Percentiles rank a stretch among this genome's conserved stretches.
These are phyloP conservation scores for Bos javanicus DNA, from an alignment of 2,113 vertebrate genomes.

Conservation along the genomic window DNA sequence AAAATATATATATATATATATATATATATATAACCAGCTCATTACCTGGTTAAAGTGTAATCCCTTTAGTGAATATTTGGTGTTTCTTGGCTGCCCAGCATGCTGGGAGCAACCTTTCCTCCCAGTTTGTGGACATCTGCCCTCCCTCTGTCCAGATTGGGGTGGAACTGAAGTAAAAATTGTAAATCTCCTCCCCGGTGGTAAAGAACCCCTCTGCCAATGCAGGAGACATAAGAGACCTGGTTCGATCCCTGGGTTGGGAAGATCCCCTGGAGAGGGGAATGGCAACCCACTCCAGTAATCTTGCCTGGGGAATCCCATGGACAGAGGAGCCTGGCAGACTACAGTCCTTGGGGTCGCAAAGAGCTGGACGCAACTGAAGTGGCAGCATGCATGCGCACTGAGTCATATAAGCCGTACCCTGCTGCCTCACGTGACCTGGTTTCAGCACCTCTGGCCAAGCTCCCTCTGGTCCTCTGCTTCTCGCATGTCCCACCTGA, in stretches of 20 bases:
- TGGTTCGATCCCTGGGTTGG: background rate
- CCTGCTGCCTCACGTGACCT: background rate
- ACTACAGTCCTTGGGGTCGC: background rate
- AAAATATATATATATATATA: too few relatives aligned
- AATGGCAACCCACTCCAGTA: background rate
- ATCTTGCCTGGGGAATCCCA: background rate
- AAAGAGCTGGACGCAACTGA: background rate
- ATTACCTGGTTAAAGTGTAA: background rate
- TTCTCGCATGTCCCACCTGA: accelerated
- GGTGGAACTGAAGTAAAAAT: background rate
- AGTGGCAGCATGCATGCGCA: background rate
- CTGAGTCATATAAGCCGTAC: background rate
- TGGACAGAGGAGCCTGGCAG: background rate
- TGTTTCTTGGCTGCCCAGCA: background rate
- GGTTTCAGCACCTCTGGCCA: background rate
- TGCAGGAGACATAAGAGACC: background rate
- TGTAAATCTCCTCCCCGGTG: background rate
- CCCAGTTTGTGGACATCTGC: background rate
- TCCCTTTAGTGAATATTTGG: background rate
- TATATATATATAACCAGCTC: too few relatives aligned
- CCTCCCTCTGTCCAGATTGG: background rate
- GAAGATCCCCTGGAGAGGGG: background rate
- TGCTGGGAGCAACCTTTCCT: background rate
- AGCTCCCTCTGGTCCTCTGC: background rate
- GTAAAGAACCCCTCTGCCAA: background rate